Evolutionary conservation across 1,140 invertebrate genomes (phyloP).

Genomic region (Philopotamus ludificatus): DNA sequence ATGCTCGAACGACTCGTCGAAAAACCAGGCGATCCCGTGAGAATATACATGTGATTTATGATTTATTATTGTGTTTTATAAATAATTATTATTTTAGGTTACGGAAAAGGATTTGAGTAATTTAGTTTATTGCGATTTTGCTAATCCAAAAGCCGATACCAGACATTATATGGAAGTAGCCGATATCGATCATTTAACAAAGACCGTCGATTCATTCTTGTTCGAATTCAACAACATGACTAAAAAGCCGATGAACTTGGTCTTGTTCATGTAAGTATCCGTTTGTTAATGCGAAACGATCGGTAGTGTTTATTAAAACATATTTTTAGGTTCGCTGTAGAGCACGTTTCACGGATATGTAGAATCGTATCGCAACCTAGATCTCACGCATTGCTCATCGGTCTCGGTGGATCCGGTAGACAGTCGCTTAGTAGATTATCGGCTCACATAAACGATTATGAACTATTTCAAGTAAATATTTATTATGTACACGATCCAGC

Average conservation of each 20-base stretch:
- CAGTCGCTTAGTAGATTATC: slow-evolving; percentile 88
- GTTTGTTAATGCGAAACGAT: background rate
- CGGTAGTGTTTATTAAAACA: background rate
- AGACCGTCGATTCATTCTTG: slow-evolving; percentile 87
- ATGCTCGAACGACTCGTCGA: slow-evolving; percentile 50
- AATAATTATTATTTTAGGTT: slow-evolving; percentile 53
- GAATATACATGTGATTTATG: slow-evolving; percentile 15
- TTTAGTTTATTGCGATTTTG: slow-evolving; percentile 93
- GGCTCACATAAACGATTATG: slow-evolving; percentile 91
- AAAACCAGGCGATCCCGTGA: slow-evolving; percentile 41
- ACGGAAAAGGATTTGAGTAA: slow-evolving; percentile 79
- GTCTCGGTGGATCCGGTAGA: slow-evolving; percentile 88
- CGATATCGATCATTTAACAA: slow-evolving; percentile 78
- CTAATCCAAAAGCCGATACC: slow-evolving; percentile 88
- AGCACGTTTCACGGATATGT: slow-evolving; percentile 89
- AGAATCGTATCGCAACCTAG: slow-evolving; percentile 89
- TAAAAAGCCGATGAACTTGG: slow-evolving; percentile 96
- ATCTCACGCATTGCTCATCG: slow-evolving; percentile 82
- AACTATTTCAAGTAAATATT: slow-evolving; percentile 65
- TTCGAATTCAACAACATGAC: slow-evolving; percentile 95
- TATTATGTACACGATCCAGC: slow-evolving; percentile 43
- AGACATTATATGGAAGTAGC: slow-evolving; percentile 86
- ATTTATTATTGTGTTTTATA: background rate
- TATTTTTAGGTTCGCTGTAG: slow-evolving; percentile 79
- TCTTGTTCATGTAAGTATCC: slow-evolving; percentile 77